phyloP scores from a whole-genome alignment of 2,888 invertebrate genomes.

The Lycia hirtaria region DNA sequence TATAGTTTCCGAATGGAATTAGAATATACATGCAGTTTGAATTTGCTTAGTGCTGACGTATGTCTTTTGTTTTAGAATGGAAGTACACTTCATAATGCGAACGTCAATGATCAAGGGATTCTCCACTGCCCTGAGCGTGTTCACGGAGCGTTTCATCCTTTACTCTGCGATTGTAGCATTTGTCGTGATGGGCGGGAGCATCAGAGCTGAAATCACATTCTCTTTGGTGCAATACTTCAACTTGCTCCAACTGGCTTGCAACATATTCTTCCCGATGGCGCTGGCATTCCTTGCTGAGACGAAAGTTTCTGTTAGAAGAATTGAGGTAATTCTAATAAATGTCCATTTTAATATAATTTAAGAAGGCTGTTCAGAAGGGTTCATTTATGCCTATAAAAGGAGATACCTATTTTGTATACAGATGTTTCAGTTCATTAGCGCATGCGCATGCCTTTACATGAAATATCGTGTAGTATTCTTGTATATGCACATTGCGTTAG shows the following conservation, averaged over 20 bases:
- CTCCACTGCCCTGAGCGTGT: slow-evolving; percentile 89
- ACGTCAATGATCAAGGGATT: slow-evolving; percentile 89
- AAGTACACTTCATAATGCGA: slow-evolving; percentile 88
- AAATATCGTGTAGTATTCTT: too few relatives aligned
- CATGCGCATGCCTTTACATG: too few relatives aligned
- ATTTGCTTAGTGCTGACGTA: slow-evolving; percentile 8
- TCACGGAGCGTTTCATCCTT: slow-evolving; percentile 93
- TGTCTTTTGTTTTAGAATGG: slow-evolving; percentile 77
- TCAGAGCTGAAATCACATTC: slow-evolving; percentile 88
- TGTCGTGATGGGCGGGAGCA: slow-evolving; percentile 87
- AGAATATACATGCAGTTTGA: too few relatives aligned
- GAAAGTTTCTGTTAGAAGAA: slow-evolving; percentile 86
- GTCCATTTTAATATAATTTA: not conserved
- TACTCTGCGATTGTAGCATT: slow-evolving; percentile 92
- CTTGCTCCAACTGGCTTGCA: slow-evolving; percentile 88
- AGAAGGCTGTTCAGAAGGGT: too few relatives aligned
- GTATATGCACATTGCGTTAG: too few relatives aligned
- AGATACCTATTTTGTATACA: too few relatives aligned
- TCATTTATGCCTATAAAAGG: too few relatives aligned
- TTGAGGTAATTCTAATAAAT: slow-evolving; percentile 81
- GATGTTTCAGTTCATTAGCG: too few relatives aligned
- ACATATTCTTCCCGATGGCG: slow-evolving; percentile 87
- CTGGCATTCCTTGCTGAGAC: slow-evolving; percentile 87
- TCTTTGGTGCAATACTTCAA: slow-evolving; percentile 92
- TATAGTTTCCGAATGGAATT: too few relatives aligned